A percentile compares a stretch with the other conserved stretches of the same genome.
These are phyloP conservation scores for Musca vetustissima DNA, from an alignment of 1,140 invertebrate genomes.

Conservation along the genomic window DNA sequence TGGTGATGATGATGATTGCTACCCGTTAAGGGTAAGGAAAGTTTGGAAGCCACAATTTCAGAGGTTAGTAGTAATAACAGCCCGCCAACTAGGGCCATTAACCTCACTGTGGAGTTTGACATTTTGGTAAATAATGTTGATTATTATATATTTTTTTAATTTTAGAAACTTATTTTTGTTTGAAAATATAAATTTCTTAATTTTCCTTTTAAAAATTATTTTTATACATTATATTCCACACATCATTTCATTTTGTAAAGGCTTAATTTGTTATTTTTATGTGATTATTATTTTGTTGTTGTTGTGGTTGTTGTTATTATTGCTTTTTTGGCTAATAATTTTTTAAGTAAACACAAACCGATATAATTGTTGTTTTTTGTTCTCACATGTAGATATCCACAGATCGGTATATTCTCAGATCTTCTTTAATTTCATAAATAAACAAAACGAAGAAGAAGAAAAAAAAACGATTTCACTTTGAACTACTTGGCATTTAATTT, in stretches of 20 bases:
- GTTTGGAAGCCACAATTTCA: background rate
- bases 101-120: background rate
- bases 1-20: slow-evolving; percentile 5
- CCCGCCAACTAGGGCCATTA: background rate
- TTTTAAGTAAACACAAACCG: slow-evolving; percentile 16
- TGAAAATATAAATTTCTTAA: too few species aligned
- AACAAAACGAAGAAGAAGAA: slow-evolving; percentile 3
- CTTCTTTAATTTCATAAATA: slow-evolving; percentile 15
- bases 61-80: background rate
- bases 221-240: too few species aligned
- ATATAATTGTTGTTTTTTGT: background rate
- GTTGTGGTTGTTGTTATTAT: background rate
- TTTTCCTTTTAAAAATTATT: too few species aligned
- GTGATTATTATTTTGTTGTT: slow-evolving; percentile 1
- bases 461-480: slow-evolving; percentile 11
- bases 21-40: background rate
- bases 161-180: too few species aligned
- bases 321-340: background rate
- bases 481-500: background rate
- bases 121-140: too few species aligned
- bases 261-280: background rate
- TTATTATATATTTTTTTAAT: too few species aligned
- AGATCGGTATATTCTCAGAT: too few species aligned
- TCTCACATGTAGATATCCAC: background rate
- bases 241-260: too few species aligned